Evolutionary conservation across 2,113 vertebrate genomes (phyloP).

Genomic region (Eira barbara): DNA sequence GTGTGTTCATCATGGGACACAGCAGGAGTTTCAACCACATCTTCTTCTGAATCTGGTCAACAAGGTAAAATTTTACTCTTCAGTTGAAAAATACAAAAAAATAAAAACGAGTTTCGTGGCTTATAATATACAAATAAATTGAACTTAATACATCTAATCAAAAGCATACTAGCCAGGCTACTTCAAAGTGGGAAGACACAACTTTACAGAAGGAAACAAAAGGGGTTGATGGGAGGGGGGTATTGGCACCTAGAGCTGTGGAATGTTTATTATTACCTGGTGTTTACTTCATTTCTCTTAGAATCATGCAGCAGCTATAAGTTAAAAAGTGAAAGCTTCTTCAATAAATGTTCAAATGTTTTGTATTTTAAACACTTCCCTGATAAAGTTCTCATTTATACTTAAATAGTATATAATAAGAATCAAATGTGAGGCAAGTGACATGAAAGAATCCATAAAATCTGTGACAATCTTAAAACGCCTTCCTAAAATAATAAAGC

Average conservation of each 20-base stretch:
- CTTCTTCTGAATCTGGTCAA: constrained; percentile 90
- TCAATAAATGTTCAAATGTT: not conserved
- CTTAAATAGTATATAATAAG: not conserved
- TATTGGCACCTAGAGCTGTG: not conserved
- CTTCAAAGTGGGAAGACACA: not conserved
- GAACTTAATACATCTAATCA: not conserved
- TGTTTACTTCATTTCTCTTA: not conserved
- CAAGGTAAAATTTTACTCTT: not conserved
- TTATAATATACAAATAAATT: not conserved
- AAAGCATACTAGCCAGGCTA: not conserved
- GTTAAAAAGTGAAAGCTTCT: not conserved
- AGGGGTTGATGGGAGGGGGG: fast-evolving
- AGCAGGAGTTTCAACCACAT: constrained; percentile 95
- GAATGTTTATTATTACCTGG: not conserved
- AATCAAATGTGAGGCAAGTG: not conserved
- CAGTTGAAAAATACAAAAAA: not conserved
- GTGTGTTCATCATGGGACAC: constrained; percentile 96
- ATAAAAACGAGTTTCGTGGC: not conserved
- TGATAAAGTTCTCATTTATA: not conserved
- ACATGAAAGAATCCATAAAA: not conserved
- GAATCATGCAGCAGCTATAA: not conserved
- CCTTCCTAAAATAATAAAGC: not conserved
- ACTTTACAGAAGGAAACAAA: not conserved
- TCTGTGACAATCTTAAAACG: not conserved
- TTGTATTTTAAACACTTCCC: not conserved